Conservation (phyloP, 2,888 invertebrate species). For the Phengaris arion region DNA sequence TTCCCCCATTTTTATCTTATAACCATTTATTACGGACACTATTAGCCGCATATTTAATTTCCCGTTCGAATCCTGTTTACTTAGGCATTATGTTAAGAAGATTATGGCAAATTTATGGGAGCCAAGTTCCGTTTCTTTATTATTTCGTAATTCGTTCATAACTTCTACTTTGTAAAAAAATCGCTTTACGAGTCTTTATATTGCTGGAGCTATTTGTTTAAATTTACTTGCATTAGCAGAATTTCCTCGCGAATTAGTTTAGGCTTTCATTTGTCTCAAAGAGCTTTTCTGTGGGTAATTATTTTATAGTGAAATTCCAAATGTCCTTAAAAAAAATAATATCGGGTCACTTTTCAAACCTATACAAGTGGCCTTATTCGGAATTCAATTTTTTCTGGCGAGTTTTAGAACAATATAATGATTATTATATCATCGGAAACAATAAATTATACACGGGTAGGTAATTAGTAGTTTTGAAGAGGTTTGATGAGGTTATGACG, state of each 20-base stretch:
- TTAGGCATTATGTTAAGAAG: constrained; percentile 65
- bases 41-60: constrained; percentile 49
- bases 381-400: too few species aligned
- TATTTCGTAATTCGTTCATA: constrained; percentile 52
- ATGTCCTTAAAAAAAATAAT: too few species aligned
- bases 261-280: neutral
- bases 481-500: too few species aligned
- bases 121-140: constrained; percentile 55
- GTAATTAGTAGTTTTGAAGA: too few species aligned
- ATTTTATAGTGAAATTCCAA: too few species aligned
- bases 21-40: constrained; percentile 55
- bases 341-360: too few species aligned
- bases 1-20: constrained; percentile 38
- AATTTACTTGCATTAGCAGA: constrained; percentile 6
- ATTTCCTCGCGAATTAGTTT: neutral
- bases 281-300: too few species aligned
- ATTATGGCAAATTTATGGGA: constrained; percentile 66
- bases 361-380: too few species aligned
- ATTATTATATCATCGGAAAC: too few species aligned
- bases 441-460: too few species aligned
- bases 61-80: constrained; percentile 60
- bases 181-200: constrained; percentile 30
- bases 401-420: too few species aligned
- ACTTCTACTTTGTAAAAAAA: constrained; percentile 43
- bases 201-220: constrained; percentile 26